Evolutionary conservation across 2,888 invertebrate species (phyloP), one percentile per base, ranked within the genome.

Genomic region (Scrobipalpa atriplicella): DNA sequence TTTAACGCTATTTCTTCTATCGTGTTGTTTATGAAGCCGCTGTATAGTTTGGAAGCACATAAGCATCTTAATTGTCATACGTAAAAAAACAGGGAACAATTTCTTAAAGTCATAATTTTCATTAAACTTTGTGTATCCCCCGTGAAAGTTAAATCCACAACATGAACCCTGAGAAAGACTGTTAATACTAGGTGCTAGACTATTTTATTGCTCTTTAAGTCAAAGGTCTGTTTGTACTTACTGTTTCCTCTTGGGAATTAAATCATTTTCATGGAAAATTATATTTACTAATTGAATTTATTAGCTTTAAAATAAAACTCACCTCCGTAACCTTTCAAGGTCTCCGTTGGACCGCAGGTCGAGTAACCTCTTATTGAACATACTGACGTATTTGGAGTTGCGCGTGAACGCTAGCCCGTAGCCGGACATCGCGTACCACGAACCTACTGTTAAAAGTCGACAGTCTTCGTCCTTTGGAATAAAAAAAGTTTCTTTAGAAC

Each of bases 371-470:
- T 97, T 97, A 92, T 98, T 98, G 92, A 98, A 98, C 96, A 97
- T 96, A 85, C 96, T 95, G 72, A 98, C 94, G 87, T 98, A 97
- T 92, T 98, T 98, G 51, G 99, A 99, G 85, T 98, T 98, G 76
- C 98, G 95, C 8, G 98, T 97, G 82, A 99, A 98, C n/a, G 98
- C 99, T 66, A 99, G 94, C 56, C 99, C 99, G 81, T 99, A 99
- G 65, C 95, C 95, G 1, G 99, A 99, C 98, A 99, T 99, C 64
- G 99, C 98, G 86, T 99, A 99, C 99, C 99, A 99, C 65, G 97
- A 96, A 38, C 99, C 99, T 47, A 99, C 99, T n/a, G 99, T 99
- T 78, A 99, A 94, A 65, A 99, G 93, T 73, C 97, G 94, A 86
- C 99, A 99, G 84, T 98, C 98, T 86, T 99, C 98, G 83, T 99